Evolutionary conservation across 1,140 invertebrate genomes (phyloP).

Genomic region (Brachionus angularis): DNA sequence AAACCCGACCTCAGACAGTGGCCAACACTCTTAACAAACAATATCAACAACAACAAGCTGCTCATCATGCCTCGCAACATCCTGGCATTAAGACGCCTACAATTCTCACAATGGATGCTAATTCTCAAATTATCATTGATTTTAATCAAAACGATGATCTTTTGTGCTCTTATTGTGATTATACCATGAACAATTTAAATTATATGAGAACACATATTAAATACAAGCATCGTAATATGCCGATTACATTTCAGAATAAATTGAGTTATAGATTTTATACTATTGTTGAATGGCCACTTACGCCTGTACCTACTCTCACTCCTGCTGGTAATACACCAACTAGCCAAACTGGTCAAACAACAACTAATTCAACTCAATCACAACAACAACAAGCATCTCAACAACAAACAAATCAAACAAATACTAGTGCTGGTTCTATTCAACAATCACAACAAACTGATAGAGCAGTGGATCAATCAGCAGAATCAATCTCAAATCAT

Average conservation of each 20-base stretch:
- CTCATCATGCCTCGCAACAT: slow-evolving; percentile 2
- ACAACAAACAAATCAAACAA: not conserved
- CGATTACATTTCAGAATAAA: slow-evolving; percentile 41
- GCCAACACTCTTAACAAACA: slow-evolving; percentile 3
- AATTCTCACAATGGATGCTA: slow-evolving; percentile 37
- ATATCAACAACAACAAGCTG: slow-evolving; percentile 24
- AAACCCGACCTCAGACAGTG: slow-evolving; percentile 21
- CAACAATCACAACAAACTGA: too few relatives aligned
- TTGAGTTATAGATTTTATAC: slow-evolving; percentile 30
- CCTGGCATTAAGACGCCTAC: slow-evolving; percentile 38
- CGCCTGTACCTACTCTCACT: slow-evolving; percentile 30
- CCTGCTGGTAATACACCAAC: not conserved
- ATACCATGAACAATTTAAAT: slow-evolving; percentile 43
- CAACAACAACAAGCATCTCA: not conserved
- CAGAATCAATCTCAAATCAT: too few relatives aligned
- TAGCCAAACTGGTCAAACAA: not conserved
- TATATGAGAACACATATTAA: slow-evolving; percentile 44
- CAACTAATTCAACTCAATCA: too few relatives aligned
- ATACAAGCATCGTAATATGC: slow-evolving; percentile 42
- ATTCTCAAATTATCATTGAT: slow-evolving; percentile 42
- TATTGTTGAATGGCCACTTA: slow-evolving; percentile 38
- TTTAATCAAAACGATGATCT: slow-evolving; percentile 42
- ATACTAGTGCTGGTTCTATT: too few relatives aligned
- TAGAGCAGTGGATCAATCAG: too few relatives aligned
- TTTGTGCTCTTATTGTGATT: slow-evolving; percentile 37